Percentiles rank a stretch among this genome's conserved stretches.
phyloP scores from a whole-genome alignment of 2,113 vertebrate genomes.

The Pipa parva region DNA sequence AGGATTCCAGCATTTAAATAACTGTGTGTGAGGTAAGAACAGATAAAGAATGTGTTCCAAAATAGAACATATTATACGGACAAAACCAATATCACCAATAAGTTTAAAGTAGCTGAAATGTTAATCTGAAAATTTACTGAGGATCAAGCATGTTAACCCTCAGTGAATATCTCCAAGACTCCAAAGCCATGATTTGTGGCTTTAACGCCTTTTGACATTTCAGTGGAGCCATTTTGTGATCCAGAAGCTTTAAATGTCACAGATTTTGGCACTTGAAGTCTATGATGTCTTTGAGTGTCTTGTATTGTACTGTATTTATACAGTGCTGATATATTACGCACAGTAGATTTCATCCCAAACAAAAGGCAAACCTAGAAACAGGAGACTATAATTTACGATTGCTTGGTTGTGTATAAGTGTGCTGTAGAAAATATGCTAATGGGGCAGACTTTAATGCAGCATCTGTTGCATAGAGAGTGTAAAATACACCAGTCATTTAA shows the following conservation, averaged over 20 bases:
- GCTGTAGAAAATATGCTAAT: too few relatives aligned
- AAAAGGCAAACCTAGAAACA: too few relatives aligned
- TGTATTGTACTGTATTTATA: too few relatives aligned
- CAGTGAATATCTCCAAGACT: neutral
- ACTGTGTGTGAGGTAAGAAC: conserved; percentile 40
- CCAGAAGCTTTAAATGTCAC: neutral
- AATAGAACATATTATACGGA: conserved; percentile 10
- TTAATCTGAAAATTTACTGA: neutral
- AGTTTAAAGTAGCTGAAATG: neutral
- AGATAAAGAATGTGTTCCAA: conserved; percentile 20
- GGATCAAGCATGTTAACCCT: neutral
- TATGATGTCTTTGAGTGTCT: neutral
- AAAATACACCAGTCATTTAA: too few relatives aligned
- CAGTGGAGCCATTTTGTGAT: neutral
- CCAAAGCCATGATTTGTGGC: neutral
- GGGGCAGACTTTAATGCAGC: too few relatives aligned
- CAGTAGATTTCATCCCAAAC: too few relatives aligned
- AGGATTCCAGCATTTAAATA: conserved; percentile 30
- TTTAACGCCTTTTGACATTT: neutral
- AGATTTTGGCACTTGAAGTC: neutral
- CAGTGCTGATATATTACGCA: too few relatives aligned
- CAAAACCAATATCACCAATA: conserved; percentile 9
- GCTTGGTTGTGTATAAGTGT: too few relatives aligned
- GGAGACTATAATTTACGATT: too few relatives aligned
- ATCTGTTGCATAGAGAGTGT: too few relatives aligned